phyloP scores from a whole-genome alignment of 2,797 vertebrate species.

The Aulostomus chinensis region DNA sequence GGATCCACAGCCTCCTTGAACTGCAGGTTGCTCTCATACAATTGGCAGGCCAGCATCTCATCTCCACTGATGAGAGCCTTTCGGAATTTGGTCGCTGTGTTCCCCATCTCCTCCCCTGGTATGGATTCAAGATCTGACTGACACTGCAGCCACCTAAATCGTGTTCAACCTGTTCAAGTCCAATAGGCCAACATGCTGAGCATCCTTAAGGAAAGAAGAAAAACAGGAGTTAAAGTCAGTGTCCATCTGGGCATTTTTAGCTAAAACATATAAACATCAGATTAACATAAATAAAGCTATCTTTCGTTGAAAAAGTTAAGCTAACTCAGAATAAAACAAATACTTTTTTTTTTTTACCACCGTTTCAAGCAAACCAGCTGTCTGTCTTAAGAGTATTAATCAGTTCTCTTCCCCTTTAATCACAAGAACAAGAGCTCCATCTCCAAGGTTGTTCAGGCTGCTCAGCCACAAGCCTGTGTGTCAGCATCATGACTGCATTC shows the following conservation, averaged over 20 bases:
- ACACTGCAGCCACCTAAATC: slow-evolving; percentile 52
- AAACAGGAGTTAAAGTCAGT: slow-evolving; percentile 12
- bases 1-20: slow-evolving; percentile 98
- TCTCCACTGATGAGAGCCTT: slow-evolving; percentile 97
- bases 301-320: slow-evolving; percentile 6
- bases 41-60: slow-evolving; percentile 93
- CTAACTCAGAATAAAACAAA: not conserved
- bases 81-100: slow-evolving; percentile 97
- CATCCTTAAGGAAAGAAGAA: slow-evolving; percentile 69
- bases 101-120: slow-evolving; percentile 87
- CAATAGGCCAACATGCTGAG: slow-evolving; percentile 78
- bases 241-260: slow-evolving; percentile 14
- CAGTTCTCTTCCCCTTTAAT: slow-evolving; percentile 16
- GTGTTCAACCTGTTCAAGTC: slow-evolving; percentile 76
- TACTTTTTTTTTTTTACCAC: slow-evolving; percentile 11
- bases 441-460: slow-evolving; percentile 40
- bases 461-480: slow-evolving; percentile 49
- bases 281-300: not conserved
- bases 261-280: slow-evolving; percentile 1
- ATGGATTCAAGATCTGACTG: slow-evolving; percentile 43
- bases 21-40: slow-evolving; percentile 96
- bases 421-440: slow-evolving; percentile 30
- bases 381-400: slow-evolving; percentile 6
- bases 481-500: slow-evolving; percentile 38
- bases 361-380: slow-evolving; percentile 8